Evolutionary conservation across 2,888 invertebrate genomes (phyloP).

Genomic region (Hymenopus coronatus): DNA sequence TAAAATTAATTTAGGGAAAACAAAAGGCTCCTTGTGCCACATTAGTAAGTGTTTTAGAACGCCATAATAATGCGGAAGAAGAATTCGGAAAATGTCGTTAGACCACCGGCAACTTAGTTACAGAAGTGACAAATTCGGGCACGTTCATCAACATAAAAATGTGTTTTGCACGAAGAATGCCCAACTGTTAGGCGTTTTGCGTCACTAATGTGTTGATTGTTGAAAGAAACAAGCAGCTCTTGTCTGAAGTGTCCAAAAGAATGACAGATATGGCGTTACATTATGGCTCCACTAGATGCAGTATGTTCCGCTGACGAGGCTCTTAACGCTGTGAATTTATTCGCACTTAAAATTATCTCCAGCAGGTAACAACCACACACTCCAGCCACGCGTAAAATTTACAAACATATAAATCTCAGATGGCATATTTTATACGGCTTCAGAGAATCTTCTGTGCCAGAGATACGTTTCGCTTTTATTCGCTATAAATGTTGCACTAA

Average conservation of each 20-base stretch:
- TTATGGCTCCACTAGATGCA: not conserved
- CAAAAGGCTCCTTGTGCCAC: too few species aligned
- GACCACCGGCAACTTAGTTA: too few species aligned
- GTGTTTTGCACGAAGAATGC: not conserved
- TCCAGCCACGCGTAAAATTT: not conserved
- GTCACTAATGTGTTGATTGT: not conserved
- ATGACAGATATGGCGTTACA: not conserved
- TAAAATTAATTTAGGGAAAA: too few species aligned
- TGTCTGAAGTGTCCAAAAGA: not conserved
- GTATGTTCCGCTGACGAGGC: not conserved
- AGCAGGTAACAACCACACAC: not conserved
- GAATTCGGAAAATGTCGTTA: too few species aligned
- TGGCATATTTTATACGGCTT: not conserved
- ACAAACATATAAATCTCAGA: not conserved
- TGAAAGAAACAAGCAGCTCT: not conserved
- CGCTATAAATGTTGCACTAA: too few species aligned
- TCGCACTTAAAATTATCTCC: not conserved
- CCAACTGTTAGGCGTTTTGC: not conserved
- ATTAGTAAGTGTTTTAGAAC: too few species aligned
- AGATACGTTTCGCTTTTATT: too few species aligned
- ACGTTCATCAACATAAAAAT: too few species aligned
- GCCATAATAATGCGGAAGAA: too few species aligned
- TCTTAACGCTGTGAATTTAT: not conserved
- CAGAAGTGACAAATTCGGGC: too few species aligned
- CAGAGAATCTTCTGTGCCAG: not conserved